Percentiles rank a stretch among this genome's conserved stretches.
These are phyloP conservation scores for Papilio polytes DNA, from an alignment of 1,140 invertebrate genomes.

Conservation along the genomic window DNA sequence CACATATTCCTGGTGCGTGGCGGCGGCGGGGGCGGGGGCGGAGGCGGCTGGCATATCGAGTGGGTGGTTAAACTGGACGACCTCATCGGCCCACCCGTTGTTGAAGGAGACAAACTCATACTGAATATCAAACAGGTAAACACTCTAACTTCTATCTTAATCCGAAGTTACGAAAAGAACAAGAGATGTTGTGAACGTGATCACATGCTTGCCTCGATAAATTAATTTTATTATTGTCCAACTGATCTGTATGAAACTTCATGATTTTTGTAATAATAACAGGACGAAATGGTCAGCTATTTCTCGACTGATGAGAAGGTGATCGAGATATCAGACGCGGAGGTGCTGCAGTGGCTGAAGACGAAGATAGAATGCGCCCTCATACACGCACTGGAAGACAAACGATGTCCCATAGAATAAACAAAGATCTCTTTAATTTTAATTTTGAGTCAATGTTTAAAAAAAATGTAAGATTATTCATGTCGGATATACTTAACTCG, in stretches of 20 bases:
- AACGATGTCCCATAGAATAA: conserved; percentile 57
- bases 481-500: no score
- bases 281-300: conserved; percentile 85
- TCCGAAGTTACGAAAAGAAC: no score
- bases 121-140: conserved; percentile 90
- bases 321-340: conserved; percentile 86
- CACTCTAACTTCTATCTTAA: no score
- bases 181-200: no score
- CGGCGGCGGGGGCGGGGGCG: conserved; percentile 86
- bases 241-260: no score
- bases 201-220: neutral
- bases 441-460: no score
- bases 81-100: conserved; percentile 88
- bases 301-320: conserved; percentile 86
- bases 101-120: conserved; percentile 87
- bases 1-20: conserved; percentile 90
- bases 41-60: conserved; percentile 89
- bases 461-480: no score
- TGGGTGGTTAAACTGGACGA: conserved; percentile 91
- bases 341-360: conserved; percentile 88
- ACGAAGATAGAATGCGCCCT: conserved; percentile 90
- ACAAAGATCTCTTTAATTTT: neutral
- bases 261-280: conserved; percentile 36
- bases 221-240: no score
- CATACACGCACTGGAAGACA: conserved; percentile 83